Base-by-base conservation (phyloP, 2,888 invertebrate genomes). In the Anagyrus pseudococci region DNA sequence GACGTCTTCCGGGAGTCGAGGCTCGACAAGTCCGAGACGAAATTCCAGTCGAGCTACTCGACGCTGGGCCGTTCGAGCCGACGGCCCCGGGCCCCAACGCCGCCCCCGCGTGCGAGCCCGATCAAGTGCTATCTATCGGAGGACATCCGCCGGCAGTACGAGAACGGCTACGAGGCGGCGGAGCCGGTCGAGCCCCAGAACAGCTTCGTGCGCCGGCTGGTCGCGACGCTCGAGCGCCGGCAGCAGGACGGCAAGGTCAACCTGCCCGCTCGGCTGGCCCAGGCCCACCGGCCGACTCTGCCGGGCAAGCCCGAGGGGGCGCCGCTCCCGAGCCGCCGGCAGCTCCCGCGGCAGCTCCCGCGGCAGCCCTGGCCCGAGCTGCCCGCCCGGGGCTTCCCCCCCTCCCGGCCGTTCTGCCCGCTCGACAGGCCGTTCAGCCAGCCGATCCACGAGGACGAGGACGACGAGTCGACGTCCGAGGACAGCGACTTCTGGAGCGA, bases 191-290 rank as follows among this genome's bases (percentile, higher is more conserved):
- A 4, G 13, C 7, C 1, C 41, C 26, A 29, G 7, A 67, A 56
- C 2, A 71, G 61, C 52, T 66, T 72, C n/a, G 68, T 72, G 3
- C 69, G 62, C 37, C 66, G 56, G 41, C 54, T 71, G 13, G 68
- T 72, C 6, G 70, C 69, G 8, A 67, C 62, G 2, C 57, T 72
- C 20, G 73, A 72, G 29, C 15, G 46, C 0, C 15, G 40, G 8
- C 13, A 62, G 13, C 66, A 59, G 22, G 67, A 67, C 29, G 8
- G 8, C 8, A 33, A 8, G 33, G 33, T 33, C 33, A 8, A 13
- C 33, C 6, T n/a, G n/a, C n/a, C n/a, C n/a, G n/a, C n/a, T n/a
- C n/a, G n/a, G n/a, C n/a, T n/a, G n/a, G n/a, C n/a, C n/a, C n/a
- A n/a, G n/a, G n/a, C n/a, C n/a, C n/a, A n/a, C 33, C 7, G 13